A percentile compares a stretch with the other conserved stretches of the same genome.
Evolutionary conservation across 2,888 invertebrate genomes (phyloP).

Genomic region (Harmothoe impar): DNA sequence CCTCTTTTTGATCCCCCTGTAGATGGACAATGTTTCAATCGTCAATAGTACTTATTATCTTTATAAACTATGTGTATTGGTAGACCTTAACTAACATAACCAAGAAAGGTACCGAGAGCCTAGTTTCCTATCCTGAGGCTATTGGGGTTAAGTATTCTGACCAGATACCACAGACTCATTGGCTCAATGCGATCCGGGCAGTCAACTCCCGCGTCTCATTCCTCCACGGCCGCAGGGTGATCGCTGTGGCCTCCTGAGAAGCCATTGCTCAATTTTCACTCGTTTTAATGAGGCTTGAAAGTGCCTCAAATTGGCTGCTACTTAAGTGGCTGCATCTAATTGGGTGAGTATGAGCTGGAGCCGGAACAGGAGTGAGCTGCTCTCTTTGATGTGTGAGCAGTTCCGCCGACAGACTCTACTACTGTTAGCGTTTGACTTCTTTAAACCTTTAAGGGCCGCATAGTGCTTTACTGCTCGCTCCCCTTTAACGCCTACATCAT

Average conservation of each 20-base stretch:
- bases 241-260: not conserved
- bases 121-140: too few relatives aligned
- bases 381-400: not conserved
- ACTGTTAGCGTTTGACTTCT: not conserved
- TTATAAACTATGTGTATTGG: too few relatives aligned
- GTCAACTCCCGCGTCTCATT: not conserved
- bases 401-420: not conserved
- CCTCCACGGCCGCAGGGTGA: not conserved
- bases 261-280: constrained; percentile 22
- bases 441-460: not conserved
- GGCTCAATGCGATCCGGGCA: not conserved
- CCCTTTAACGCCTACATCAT: too few relatives aligned
- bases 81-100: too few relatives aligned
- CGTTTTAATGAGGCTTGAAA: not conserved
- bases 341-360: not conserved
- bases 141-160: too few relatives aligned
- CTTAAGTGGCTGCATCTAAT: not conserved
- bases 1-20: too few relatives aligned
- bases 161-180: not conserved
- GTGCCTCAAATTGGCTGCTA: not conserved
- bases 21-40: too few relatives aligned
- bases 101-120: too few relatives aligned
- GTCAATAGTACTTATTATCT: too few relatives aligned
- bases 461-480: too few relatives aligned
- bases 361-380: not conserved